These are phyloP conservation scores for Pyrgilauda ruficollis DNA, from an alignment of 2,113 vertebrate species.

Conservation along the genomic window DNA sequence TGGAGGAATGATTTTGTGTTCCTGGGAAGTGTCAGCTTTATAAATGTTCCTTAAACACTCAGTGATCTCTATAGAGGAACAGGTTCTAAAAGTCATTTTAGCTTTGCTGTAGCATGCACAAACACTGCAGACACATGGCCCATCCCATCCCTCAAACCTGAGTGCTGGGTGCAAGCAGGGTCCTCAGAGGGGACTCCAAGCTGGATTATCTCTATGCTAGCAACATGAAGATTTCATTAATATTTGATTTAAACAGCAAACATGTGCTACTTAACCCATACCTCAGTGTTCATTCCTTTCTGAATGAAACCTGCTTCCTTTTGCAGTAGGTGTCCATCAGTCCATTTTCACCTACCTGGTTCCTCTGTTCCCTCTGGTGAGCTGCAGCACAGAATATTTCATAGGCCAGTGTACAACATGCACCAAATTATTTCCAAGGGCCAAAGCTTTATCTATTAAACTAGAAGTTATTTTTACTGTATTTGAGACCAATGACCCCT, in stretches of 20 bases:
- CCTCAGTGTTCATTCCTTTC: not conserved
- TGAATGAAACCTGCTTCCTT: not conserved
- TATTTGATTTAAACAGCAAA: not conserved
- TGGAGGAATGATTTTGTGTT: not conserved
- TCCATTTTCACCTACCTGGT: conserved; percentile 5
- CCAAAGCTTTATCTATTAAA: not conserved
- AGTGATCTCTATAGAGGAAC: not conserved
- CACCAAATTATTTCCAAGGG: not conserved
- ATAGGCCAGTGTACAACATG: not conserved
- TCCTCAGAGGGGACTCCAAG: not conserved
- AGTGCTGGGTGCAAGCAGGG: not conserved
- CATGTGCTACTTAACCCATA: not conserved
- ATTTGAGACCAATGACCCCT: not conserved
- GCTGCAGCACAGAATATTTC: not conserved
- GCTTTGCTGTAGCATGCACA: not conserved
- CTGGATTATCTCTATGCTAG: not conserved
- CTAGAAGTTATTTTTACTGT: not conserved
- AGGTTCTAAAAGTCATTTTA: not conserved
- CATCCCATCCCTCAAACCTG: not conserved
- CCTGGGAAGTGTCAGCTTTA: not conserved
- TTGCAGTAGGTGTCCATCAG: not conserved
- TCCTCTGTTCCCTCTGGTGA: not conserved
- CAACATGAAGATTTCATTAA: not conserved
- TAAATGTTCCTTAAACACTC: not conserved
- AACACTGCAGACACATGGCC: not conserved